phyloP scores from a whole-genome alignment of 2,888 invertebrate genomes.

The Polylopha cassiicola region DNA sequence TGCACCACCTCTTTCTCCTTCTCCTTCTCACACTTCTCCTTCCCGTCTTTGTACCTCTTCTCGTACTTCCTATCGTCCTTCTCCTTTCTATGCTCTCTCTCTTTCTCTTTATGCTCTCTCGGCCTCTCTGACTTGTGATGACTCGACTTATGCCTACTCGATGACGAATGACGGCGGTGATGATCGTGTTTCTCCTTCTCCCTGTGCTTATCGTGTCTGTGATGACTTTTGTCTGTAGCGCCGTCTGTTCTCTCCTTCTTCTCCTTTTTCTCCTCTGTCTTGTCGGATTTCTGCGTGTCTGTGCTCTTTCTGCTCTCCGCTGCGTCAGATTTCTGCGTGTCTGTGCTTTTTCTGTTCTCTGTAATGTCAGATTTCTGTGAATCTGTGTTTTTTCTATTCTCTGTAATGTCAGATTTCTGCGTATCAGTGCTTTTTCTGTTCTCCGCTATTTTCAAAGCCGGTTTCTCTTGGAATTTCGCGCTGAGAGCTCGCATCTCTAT shows the following conservation, averaged over 20 bases:
- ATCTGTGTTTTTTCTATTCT: conserved; percentile 54
- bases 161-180: conserved; percentile 56
- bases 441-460: conserved; percentile 50
- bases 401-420: conserved; percentile 42
- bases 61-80: conserved; percentile 44
- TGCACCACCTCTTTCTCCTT: conserved; percentile 49
- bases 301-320: too few species aligned
- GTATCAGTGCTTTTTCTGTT: conserved; percentile 55
- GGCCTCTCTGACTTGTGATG: conserved; percentile 47
- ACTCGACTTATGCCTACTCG: conserved; percentile 55
- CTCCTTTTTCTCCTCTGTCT: too few species aligned
- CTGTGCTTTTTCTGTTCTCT: conserved; percentile 25
- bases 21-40: conserved; percentile 37
- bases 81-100: conserved; percentile 48
- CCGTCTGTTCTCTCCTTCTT: conserved; percentile 31
- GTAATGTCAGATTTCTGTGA: conserved; percentile 43
- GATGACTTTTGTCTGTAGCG: conserved; percentile 39
- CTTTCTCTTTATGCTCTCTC: conserved; percentile 37
- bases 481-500: conserved; percentile 72
- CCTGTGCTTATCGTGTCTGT: conserved; percentile 28
- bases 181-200: conserved; percentile 46
- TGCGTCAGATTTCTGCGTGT: too few species aligned
- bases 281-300: too few species aligned
- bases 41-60: conserved; percentile 39
- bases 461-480: conserved; percentile 61